These are phyloP conservation scores for Uropetala carovei DNA, from an alignment of 2,888 invertebrate species.

Conservation along the genomic window DNA sequence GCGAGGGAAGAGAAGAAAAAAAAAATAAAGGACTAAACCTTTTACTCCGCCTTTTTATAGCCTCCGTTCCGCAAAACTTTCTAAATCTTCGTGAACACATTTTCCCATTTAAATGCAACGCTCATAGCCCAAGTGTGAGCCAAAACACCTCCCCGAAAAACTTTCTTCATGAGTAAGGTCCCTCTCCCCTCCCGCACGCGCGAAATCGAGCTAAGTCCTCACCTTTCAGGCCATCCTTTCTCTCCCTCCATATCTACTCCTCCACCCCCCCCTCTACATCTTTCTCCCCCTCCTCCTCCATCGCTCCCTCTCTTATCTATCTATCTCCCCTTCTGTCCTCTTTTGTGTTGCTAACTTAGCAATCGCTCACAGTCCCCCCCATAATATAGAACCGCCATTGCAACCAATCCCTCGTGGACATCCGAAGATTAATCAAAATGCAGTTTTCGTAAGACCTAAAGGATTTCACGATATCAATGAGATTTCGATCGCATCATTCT, in stretches of 20 bases:
- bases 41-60: not conserved
- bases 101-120: constrained; percentile 15
- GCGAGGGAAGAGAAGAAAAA: not conserved
- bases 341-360: too few relatives aligned
- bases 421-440: too few relatives aligned
- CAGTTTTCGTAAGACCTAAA: too few relatives aligned
- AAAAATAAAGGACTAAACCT: not conserved
- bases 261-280: not conserved
- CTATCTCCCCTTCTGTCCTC: too few relatives aligned
- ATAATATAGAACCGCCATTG: too few relatives aligned
- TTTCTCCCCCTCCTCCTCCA: not conserved
- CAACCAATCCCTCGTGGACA: too few relatives aligned
- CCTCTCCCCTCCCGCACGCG: not conserved
- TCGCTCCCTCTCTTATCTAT: too few relatives aligned
- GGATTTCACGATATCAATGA: too few relatives aligned
- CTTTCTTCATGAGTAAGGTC: not conserved
- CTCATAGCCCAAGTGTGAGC: not conserved
- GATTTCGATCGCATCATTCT: too few relatives aligned
- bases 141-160: not conserved
- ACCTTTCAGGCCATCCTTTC: too few relatives aligned
- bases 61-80: not conserved
- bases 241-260: too few relatives aligned
- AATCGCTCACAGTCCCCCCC: too few relatives aligned
- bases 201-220: not conserved
- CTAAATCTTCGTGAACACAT: not conserved